Base-by-base conservation (phyloP, 2,888 invertebrate genomes). In the Drosophila hamatofila region DNA sequence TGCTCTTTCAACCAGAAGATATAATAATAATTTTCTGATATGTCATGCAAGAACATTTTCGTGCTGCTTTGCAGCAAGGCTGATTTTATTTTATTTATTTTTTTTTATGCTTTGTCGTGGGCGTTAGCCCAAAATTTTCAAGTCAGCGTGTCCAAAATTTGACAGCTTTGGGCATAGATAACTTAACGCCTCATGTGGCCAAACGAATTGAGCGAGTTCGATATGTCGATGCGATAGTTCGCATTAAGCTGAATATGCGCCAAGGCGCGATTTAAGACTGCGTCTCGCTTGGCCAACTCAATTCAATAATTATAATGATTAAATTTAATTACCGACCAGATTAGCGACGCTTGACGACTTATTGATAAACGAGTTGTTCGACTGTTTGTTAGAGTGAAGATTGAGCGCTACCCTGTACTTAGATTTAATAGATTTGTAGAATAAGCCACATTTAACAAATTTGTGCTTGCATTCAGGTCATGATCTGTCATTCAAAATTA, bases 11-110 rank as follows among this genome's bases (percentile, higher is more conserved):
- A 49, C 76, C 62, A 72, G 76, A 76, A 81, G 80, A 84, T 82
- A 89, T 79, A 88, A 89, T 88, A 82, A 84, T 88, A 88, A 79
- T 84, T 84, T 89, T 84, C 67, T 79, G 83, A 85, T 89, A 89
- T 82, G 83, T 89, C 88, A 88, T 72, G 72, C 68, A 67, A 84
- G 79, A 84, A 84, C 73, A 84, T 78, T 75, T 67, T 68, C 48
- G 44, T 51, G 35, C 54, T 44, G 16, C 39, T 55, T 55, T 51
- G 4, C 14, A 3, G 7, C 6, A 7, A 11, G 18, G 16, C 6
- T 37, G 2, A 37, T 2, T 60, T 56, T 30, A 30, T 30, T 30
- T 27, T 8, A 9, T 49, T 27, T 44, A 30, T 52, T 66, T 41
- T 55, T 64, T 11, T 46, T 56, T 18, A 9, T 72, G 12, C 30